Conservation (phyloP, 2,888 invertebrate species). For the Scaptomyza tumidula region DNA sequence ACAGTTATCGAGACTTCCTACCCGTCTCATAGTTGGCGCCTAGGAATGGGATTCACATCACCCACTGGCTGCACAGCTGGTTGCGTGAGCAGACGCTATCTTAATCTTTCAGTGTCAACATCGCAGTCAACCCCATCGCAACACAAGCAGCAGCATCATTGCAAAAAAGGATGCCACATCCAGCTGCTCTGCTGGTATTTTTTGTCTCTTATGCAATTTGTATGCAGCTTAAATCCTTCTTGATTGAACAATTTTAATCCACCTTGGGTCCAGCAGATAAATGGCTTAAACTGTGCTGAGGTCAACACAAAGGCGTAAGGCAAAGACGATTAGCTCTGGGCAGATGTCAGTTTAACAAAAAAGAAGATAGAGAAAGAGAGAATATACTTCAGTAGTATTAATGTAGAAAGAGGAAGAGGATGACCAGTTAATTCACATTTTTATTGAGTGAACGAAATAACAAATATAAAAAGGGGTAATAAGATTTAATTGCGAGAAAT, state of each 20-base stretch:
- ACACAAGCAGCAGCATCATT: neutral
- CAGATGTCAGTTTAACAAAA: neutral
- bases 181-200: conserved; percentile 34
- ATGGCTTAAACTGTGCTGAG: conserved; percentile 18
- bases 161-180: conserved; percentile 36
- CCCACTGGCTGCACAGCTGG: conserved; percentile 43
- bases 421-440: neutral
- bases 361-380: no score
- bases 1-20: conserved; percentile 70
- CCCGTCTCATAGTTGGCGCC: conserved; percentile 35
- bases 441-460: neutral
- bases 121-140: conserved; percentile 28
- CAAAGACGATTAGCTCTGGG: no score
- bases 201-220: conserved; percentile 35
- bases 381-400: no score
- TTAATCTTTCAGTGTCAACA: conserved; percentile 72
- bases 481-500: neutral
- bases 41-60: conserved; percentile 50
- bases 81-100: conserved; percentile 67
- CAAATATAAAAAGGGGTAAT: neutral
- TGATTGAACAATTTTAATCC: conserved; percentile 37
- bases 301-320: neutral
- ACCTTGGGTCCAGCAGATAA: conserved; percentile 14
- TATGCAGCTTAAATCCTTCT: conserved; percentile 32
- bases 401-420: neutral